Evolutionary conservation across 1,140 invertebrate genomes (phyloP).

Genomic region (Halictus rubicundus): DNA sequence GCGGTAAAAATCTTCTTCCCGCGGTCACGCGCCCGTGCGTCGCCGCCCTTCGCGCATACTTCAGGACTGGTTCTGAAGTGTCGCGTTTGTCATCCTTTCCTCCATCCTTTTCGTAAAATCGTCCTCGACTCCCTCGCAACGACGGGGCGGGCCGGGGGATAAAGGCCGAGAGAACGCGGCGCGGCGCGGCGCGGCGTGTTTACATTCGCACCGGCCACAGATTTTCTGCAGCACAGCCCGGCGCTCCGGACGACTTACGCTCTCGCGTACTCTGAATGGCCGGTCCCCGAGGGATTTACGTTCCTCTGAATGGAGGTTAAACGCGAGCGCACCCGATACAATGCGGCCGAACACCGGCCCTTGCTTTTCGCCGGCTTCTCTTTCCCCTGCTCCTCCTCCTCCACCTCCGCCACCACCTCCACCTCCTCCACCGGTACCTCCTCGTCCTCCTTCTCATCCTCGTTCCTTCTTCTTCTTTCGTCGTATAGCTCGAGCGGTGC

Average conservation of each 20-base stretch:
- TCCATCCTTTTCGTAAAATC: slow-evolving; percentile 42
- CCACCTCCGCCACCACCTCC: too few species aligned
- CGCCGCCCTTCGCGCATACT: slow-evolving; percentile 21
- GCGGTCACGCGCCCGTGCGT: background rate
- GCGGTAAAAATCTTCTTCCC: slow-evolving; percentile 23
- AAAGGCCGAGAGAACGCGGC: slow-evolving; percentile 34
- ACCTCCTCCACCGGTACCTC: too few species aligned
- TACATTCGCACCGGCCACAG: slow-evolving; percentile 49
- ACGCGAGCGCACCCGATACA: slow-evolving; percentile 35
- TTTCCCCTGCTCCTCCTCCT: too few species aligned
- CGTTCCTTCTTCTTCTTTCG: background rate
- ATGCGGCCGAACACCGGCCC: slow-evolving; percentile 34
- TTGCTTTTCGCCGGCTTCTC: slow-evolving; percentile 4
- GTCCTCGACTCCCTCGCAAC: background rate
- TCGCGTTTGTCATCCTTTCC: slow-evolving; percentile 54
- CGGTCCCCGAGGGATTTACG: slow-evolving; percentile 44
- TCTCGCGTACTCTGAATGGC: slow-evolving; percentile 54
- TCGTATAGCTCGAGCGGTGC: background rate
- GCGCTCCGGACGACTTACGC: slow-evolving; percentile 32
- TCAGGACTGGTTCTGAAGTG: slow-evolving; percentile 47
- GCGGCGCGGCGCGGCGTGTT: slow-evolving; percentile 31
- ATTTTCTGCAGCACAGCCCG: slow-evolving; percentile 54
- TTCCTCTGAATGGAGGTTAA: slow-evolving; percentile 57
- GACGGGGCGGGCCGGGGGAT: background rate
- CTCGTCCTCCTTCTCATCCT: background rate